A percentile compares a stretch with the other conserved stretches of the same genome.
Conservation (phyloP, 2,888 invertebrate genomes). For the Macaria liturata region DNA sequence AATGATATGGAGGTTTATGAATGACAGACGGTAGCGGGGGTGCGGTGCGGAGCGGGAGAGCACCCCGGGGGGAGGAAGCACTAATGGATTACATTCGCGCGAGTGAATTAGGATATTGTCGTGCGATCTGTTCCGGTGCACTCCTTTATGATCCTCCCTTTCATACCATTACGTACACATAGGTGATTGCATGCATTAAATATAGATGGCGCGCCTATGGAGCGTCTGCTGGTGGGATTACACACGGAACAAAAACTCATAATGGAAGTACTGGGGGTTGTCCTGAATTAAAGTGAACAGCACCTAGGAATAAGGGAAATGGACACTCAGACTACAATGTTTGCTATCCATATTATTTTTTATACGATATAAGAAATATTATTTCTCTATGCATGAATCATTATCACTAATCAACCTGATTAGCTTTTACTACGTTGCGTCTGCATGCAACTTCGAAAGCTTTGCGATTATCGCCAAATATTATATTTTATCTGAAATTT, state of each 20-base stretch:
- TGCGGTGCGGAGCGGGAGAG: conserved; percentile 24
- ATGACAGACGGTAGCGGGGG: conserved; percentile 65
- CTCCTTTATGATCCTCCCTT: conserved; percentile 67
- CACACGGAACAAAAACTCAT: conserved; percentile 15
- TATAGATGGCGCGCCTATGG: conserved; percentile 42
- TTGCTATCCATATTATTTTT: no score
- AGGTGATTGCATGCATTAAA: conserved; percentile 52
- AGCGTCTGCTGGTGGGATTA: conserved; percentile 24
- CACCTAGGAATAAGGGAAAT: no score
- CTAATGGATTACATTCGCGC: conserved; percentile 83
- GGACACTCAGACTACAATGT: no score
- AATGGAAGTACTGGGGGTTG: conserved; percentile 18
- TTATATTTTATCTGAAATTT: no score
- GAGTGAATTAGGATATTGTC: conserved; percentile 83
- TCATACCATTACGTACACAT: conserved; percentile 48
- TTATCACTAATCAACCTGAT: no score
- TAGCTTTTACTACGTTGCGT: no score
- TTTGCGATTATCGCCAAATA: no score
- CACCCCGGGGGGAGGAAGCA: conserved; percentile 51
- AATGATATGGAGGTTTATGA: conserved; percentile 82
- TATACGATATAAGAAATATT: no score
- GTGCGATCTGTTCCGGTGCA: conserved; percentile 80
- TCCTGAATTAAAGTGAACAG: not conserved
- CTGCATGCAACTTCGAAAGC: no score
- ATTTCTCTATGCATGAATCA: no score